Base-by-base conservation (phyloP, 2,888 invertebrate species). In the Lepidocyrtinus sp. region DNA sequence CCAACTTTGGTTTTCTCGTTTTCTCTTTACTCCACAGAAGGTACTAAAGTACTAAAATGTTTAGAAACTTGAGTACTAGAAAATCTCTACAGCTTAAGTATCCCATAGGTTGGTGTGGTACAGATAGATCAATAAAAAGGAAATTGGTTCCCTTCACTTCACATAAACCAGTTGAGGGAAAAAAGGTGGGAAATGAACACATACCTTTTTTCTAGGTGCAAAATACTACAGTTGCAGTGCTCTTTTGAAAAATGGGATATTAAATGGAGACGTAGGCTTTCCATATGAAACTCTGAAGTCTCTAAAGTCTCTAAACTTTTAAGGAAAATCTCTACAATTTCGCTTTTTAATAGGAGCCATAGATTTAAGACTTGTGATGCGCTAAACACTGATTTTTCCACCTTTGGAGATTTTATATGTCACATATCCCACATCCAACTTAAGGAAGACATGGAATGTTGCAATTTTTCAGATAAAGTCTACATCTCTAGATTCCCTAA, bases 91-190 rank as follows among this genome's bases (percentile, higher is more conserved):
- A 62, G 3, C 9, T 24, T 21, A 9, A 62, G 55, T n/a, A n/a
- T 55, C 3, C 15, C 17, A 36, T 46, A 3, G 19, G 1, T 46
- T 45, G 17, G 45, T 15, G 21, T 22, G 62, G 50, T 63, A n/a
- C n/a, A n/a, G 73, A 55, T 69, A 67, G 81, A 81, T 81, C 81
- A 81, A 81, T 81, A 81, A 69, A 81, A 72, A 75, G 81, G 81
- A 81, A 81, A 81, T 81, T 81, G 81, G 75, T 76, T 81, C 24
- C 63, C 22, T 45, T 46, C 36, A 68, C 7, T 68, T 68, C 45
- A 68, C 68, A n/a, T 55, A 55, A 55, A 27, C 55, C n/a, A 46
- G 71, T 69, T 64, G 77, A 72, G 67, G n/a, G 45, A 78, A 72
- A 61, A 68, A n/a, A 67, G 65, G 36, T 55, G 26, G 61, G 65